Evolutionary conservation across 2,797 vertebrate genomes (phyloP), one percentile per base, ranked within the genome.

Genomic region (Gallinago stenura): DNA sequence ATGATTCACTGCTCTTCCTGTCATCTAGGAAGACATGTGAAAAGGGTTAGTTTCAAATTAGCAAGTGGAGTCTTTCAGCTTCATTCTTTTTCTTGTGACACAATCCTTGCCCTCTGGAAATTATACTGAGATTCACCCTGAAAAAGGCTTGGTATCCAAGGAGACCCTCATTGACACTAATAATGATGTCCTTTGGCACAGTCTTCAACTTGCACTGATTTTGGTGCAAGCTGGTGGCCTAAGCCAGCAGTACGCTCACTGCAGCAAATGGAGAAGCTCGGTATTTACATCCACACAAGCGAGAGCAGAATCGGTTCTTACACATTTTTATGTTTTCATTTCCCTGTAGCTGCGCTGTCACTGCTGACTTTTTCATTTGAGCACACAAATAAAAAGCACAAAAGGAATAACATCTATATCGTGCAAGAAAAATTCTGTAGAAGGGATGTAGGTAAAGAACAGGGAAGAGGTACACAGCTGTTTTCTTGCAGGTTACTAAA

Each of bases 11-110:
- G 9, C 31, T 92, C 50, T 70, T 75, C 28, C 48, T 96, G 91
- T 91, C 86, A 77, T 82, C 57, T 87, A 87, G 37, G 56, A 90
- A 86, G 71, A 93, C 37, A 89, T 70, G 45, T 43, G 57, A 82
- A 95, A 97, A 96, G 26, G 10, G 3, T 84, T 87, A 30, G 43
- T 62, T 88, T 87, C 57, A 78, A 90, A 95, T 77, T 80, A 88
- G 43, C 43, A 85, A 81, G 51, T 61, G 25, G 39, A 78, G 18
- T 69, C 58, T 87, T 94, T 81, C 61, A 57, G 45, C 26, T 87
- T 87, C 61, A 46, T 86, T 96, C 46, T 80, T 72, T 80, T 88
- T 57, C 70, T 64, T n/a, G 41, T 81, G 76, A 72, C 73, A 91
- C 9, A 20, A 61, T 87, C 43, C 37, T 71, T 51, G 18, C 86